phyloP scores from a whole-genome alignment of 2,797 vertebrate species.

The Dryobates pubescens region DNA sequence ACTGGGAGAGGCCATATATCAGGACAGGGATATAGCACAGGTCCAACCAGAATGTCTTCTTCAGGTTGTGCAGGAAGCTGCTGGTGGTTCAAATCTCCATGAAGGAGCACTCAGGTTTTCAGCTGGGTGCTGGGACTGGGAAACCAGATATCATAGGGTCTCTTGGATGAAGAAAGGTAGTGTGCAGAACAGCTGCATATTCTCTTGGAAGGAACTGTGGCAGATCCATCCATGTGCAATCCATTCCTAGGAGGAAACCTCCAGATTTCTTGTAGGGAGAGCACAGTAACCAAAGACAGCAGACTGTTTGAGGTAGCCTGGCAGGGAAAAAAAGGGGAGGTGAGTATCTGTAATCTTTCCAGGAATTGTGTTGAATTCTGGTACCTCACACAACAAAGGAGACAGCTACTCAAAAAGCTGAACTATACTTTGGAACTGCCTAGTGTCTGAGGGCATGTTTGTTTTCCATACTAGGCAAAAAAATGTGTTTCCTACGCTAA shows the following conservation, averaged over 20 bases:
- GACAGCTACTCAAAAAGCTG: background rate
- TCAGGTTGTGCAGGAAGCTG: background rate
- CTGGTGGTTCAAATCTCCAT: background rate
- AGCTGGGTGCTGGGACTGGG: background rate
- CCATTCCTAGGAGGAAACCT: background rate
- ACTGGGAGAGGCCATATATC: background rate
- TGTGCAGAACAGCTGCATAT: fast-evolving
- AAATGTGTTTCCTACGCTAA: background rate
- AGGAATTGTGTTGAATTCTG: background rate
- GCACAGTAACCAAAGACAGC: background rate
- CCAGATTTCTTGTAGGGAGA: background rate
- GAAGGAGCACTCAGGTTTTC: background rate
- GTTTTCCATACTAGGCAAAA: slow-evolving; percentile 14
- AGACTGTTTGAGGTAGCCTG: background rate
- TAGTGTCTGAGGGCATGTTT: background rate
- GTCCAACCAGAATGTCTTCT: fast-evolving
- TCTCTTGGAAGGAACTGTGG: background rate
- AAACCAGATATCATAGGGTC: background rate
- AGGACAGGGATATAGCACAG: background rate
- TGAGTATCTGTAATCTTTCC: background rate
- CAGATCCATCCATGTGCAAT: background rate
- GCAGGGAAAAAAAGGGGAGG: background rate
- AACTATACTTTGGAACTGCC: background rate
- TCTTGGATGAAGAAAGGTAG: background rate
- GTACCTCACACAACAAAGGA: background rate